phyloP scores from a whole-genome alignment of 2,888 invertebrate species.

The Corbicula japonica region DNA sequence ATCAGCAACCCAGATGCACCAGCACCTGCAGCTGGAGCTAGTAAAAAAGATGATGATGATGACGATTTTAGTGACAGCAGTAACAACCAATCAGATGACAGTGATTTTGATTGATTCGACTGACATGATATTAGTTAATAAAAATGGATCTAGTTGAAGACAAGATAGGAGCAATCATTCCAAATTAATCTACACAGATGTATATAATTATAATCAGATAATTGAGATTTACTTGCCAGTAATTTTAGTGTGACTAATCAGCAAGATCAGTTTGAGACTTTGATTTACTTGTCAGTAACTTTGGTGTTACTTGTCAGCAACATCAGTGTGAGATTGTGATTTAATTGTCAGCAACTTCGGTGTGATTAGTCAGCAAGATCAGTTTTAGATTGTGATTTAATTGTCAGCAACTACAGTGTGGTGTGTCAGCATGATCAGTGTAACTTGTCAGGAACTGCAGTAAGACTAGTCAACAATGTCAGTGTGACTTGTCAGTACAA shows the following conservation, averaged over 20 bases:
- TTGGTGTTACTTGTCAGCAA: no score
- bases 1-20: constrained; percentile 66
- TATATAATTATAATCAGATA: neutral
- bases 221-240: neutral
- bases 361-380: neutral
- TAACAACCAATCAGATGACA: constrained; percentile 52
- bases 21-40: constrained; percentile 58
- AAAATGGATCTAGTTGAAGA: no score
- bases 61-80: constrained; percentile 49
- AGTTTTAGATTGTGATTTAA: neutral
- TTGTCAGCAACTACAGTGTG: neutral
- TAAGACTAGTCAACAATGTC: neutral
- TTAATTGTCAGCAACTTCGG: neutral
- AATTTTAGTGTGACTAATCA: neutral
- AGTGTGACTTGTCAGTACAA: no score
- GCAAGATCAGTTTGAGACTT: neutral
- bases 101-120: constrained; percentile 55
- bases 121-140: no score
- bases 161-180: neutral
- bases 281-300: neutral
- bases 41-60: constrained; percentile 42
- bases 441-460: neutral
- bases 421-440: no score
- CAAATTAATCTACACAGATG: neutral
- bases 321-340: no score